A percentile compares a stretch with the other conserved stretches of the same genome.
phyloP scores from a whole-genome alignment of 2,113 vertebrate species.

The Thamnophis sirtalis region DNA sequence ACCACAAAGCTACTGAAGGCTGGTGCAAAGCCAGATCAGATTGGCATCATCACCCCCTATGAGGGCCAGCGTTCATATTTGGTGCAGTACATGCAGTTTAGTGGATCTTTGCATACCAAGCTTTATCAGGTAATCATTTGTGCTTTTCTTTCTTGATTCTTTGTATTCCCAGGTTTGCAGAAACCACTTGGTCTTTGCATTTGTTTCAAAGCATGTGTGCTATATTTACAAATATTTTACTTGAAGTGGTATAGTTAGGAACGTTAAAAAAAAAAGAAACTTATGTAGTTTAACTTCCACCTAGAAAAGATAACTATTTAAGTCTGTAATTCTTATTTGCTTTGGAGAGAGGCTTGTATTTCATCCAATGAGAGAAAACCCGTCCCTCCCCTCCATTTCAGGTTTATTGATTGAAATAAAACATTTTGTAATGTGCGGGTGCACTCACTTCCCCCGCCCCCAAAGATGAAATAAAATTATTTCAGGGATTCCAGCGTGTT shows the following conservation, averaged over 20 bases:
- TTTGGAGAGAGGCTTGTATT: not conserved
- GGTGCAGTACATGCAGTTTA: conserved; percentile 99
- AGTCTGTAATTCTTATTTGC: not conserved
- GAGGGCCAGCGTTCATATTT: conserved; percentile 96
- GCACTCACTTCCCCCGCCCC: not conserved
- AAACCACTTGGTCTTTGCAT: not conserved
- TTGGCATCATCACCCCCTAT: conserved; percentile 96
- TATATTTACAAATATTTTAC: not conserved
- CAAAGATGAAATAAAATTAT: not conserved
- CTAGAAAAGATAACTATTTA: not conserved
- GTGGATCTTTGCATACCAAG: conserved; percentile 97
- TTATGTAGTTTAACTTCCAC: not conserved
- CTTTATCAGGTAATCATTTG: conserved; percentile 86
- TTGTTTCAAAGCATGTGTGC: not conserved
- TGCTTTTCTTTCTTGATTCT: not conserved
- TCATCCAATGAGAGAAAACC: not conserved
- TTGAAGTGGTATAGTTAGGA: not conserved
- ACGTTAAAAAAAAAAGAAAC: not conserved
- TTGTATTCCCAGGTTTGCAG: too few species aligned
- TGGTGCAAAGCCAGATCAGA: conserved; percentile 95
- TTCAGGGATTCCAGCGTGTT: too few species aligned
- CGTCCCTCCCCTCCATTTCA: not conserved
- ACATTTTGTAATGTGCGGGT: not conserved
- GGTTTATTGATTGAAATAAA: not conserved
- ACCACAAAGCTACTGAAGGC: conserved; percentile 95